phyloP scores from a whole-genome alignment of 2,113 vertebrate genomes.

The Eublepharis macularius region DNA sequence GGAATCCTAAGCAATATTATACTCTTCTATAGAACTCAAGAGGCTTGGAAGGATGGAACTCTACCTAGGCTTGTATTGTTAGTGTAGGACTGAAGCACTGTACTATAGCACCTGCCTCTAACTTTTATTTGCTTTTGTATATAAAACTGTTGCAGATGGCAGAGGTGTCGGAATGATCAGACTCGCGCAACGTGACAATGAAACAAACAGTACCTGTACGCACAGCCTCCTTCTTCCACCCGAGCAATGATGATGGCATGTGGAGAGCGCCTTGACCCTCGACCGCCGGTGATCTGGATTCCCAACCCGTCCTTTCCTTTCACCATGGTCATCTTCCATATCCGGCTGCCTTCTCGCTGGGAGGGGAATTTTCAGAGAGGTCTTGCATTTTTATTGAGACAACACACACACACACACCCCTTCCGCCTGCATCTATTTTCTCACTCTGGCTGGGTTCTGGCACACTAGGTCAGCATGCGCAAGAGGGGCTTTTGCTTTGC shows the following conservation, averaged over 20 bases:
- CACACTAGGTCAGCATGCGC: neutral
- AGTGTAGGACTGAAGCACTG: no score
- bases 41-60: no score
- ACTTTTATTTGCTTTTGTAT: neutral
- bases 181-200: neutral
- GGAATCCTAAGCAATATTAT: no score
- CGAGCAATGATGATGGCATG: constrained; percentile 91
- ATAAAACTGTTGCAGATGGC: accelerated
- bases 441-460: neutral
- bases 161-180: neutral
- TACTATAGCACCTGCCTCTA: neutral
- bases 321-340: constrained; percentile 98
- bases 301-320: constrained; percentile 91
- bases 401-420: neutral
- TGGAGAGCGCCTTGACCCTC: constrained; percentile 91
- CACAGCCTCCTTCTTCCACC: constrained; percentile 90
- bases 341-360: constrained; percentile 87
- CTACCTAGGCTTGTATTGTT: no score
- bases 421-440: neutral
- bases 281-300: constrained; percentile 94
- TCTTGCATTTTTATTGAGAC: constrained; percentile 56
- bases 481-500: neutral
- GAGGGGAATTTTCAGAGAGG: constrained; percentile 66
- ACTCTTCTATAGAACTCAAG: no score
- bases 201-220: constrained; percentile 84